These are phyloP conservation scores for Lamellibrachia luymesi DNA, from an alignment of 1,140 invertebrate species.

Conservation along the genomic window DNA sequence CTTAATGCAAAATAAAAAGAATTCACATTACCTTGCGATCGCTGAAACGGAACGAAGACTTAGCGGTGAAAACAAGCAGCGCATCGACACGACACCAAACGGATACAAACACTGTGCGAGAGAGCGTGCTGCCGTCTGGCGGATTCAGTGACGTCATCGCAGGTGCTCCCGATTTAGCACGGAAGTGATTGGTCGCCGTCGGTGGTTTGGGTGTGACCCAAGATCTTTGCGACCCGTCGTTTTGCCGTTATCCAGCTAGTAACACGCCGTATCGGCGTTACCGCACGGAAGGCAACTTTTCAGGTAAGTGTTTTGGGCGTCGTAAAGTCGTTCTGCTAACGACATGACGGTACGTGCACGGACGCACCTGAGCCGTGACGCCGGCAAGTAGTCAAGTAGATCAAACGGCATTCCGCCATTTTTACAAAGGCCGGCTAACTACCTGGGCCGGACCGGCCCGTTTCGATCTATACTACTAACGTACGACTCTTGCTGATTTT, in stretches of 20 bases:
- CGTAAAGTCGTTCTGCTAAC: background rate
- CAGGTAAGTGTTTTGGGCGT: background rate
- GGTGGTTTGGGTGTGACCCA: background rate
- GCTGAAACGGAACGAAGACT: background rate
- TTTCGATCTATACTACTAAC: background rate
- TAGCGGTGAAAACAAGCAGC: background rate
- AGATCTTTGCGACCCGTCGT: background rate
- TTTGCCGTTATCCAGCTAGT: background rate
- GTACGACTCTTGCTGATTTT: background rate
- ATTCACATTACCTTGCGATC: background rate
- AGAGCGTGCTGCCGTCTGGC: background rate
- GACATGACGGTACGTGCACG: background rate
- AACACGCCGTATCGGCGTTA: background rate
- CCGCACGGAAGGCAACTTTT: background rate
- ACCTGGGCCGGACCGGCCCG: background rate
- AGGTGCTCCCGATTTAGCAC: background rate
- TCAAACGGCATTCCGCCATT: slow-evolving; percentile 3
- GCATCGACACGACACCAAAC: background rate
- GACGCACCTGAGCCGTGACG: background rate
- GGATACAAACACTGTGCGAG: background rate
- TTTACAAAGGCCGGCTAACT: background rate
- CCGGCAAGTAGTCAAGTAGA: background rate
- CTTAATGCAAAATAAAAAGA: background rate
- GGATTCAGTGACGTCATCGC: background rate
- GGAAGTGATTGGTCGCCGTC: background rate